Conservation (phyloP, 2,113 vertebrate genomes). For the Amphiprion ocellaris region DNA sequence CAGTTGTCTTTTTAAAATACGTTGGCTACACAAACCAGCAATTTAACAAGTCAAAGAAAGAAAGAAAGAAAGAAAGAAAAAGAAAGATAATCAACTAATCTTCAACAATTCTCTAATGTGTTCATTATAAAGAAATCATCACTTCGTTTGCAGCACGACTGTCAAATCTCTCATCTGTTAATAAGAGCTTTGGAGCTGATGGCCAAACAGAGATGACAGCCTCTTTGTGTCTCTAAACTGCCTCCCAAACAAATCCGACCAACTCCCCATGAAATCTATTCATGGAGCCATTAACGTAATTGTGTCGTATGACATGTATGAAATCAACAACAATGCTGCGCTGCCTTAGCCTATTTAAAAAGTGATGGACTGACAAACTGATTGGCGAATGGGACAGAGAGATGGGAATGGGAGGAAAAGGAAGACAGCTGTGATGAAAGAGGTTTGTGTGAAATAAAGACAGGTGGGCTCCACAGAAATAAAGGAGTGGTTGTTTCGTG, state of each 20-base stretch:
- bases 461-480: slow-evolving; percentile 48
- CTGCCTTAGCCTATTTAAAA: slow-evolving; percentile 51
- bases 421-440: slow-evolving; percentile 50
- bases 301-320: slow-evolving; percentile 80
- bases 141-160: slow-evolving; percentile 52
- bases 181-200: slow-evolving; percentile 62
- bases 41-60: not conserved
- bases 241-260: slow-evolving; percentile 67
- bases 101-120: slow-evolving; percentile 23
- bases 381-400: slow-evolving; percentile 30
- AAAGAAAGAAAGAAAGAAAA: not conserved
- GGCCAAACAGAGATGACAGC: slow-evolving; percentile 76
- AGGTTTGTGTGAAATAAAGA: slow-evolving; percentile 49
- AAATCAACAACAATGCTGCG: slow-evolving; percentile 75
- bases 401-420: slow-evolving; percentile 31
- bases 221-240: slow-evolving; percentile 71
- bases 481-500: not conserved
- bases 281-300: slow-evolving; percentile 70
- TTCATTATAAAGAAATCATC: slow-evolving; percentile 50
- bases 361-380: slow-evolving; percentile 68
- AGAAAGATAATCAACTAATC: slow-evolving; percentile 28
- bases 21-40: too few relatives aligned
- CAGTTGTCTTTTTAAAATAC: too few relatives aligned
- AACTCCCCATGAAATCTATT: slow-evolving; percentile 74
- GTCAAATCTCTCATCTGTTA: slow-evolving; percentile 68